A percentile compares a stretch with the other conserved stretches of the same genome.
phyloP scores from a whole-genome alignment of 2,797 vertebrate genomes.

The Tachyglossus aculeatus region DNA sequence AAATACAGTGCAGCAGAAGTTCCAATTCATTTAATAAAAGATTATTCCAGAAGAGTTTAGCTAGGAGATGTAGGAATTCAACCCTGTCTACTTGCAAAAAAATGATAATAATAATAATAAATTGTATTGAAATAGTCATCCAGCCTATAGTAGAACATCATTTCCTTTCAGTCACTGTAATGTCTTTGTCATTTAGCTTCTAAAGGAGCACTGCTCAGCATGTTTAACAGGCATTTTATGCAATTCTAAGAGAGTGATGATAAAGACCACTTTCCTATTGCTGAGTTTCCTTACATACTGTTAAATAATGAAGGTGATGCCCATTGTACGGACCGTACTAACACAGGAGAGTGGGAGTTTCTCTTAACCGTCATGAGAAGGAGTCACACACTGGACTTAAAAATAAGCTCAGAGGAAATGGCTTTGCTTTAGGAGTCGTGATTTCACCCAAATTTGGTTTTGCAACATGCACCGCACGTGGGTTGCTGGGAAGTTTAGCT shows the following conservation, averaged over 20 bases:
- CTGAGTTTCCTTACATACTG: slow-evolving; percentile 16
- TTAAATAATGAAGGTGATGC: slow-evolving; percentile 16
- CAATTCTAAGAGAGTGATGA: slow-evolving; percentile 8
- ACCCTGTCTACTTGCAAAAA: not conserved
- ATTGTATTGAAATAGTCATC: slow-evolving; percentile 40
- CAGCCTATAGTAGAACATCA: slow-evolving; percentile 1
- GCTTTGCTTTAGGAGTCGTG: not conserved
- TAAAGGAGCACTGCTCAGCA: slow-evolving; percentile 38
- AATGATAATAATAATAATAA: slow-evolving; percentile 28
- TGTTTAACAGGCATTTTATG: slow-evolving; percentile 54
- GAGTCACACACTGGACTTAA: not conserved
- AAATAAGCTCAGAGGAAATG: not conserved
- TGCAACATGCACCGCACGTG: not conserved
- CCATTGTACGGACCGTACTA: not conserved
- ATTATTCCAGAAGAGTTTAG: not conserved
- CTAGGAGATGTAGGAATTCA: rapidly evolving
- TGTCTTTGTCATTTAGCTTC: slow-evolving; percentile 50
- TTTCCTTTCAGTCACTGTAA: slow-evolving; percentile 56
- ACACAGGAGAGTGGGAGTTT: not conserved
- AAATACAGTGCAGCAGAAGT: not conserved
- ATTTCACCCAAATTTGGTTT: not conserved
- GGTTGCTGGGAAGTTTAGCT: too few species aligned
- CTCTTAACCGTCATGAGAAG: not conserved
- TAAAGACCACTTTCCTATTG: slow-evolving; percentile 50
- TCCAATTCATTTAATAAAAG: not conserved